A percentile compares a stretch with the other conserved stretches of the same genome.
Conservation (phyloP, 2,888 invertebrate species). For the Clanis bilineata region DNA sequence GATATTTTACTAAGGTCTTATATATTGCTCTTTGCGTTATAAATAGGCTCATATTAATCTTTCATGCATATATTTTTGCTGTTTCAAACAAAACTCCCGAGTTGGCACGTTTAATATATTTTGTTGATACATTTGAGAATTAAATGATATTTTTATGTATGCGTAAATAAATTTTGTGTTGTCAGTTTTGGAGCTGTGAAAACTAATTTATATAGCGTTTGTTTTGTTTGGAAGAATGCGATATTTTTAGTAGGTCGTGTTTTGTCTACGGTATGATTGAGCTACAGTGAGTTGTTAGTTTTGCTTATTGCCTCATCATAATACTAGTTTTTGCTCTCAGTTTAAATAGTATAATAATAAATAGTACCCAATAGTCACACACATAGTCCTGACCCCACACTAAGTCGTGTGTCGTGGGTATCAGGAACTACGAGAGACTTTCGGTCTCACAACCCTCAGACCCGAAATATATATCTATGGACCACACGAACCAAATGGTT, state of each 20-base stretch:
- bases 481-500: too few species aligned
- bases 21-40: neutral
- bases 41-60: neutral
- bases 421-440: too few species aligned
- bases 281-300: too few species aligned
- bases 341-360: too few species aligned
- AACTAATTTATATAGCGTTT: neutral
- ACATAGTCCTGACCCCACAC: too few species aligned
- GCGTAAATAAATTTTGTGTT: neutral
- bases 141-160: constrained; percentile 11
- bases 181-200: neutral
- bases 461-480: too few species aligned
- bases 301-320: too few species aligned
- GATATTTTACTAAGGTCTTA: constrained; percentile 43
- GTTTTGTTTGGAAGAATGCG: neutral
- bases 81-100: constrained; percentile 18
- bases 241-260: neutral
- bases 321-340: too few species aligned
- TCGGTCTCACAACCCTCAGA: too few species aligned
- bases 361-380: too few species aligned
- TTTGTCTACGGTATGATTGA: neutral
- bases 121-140: constrained; percentile 16
- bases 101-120: constrained; percentile 7
- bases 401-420: too few species aligned
- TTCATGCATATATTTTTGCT: constrained; percentile 36